Conservation (phyloP, 1,140 invertebrate genomes). For the Ceratosolen fusciceps region DNA sequence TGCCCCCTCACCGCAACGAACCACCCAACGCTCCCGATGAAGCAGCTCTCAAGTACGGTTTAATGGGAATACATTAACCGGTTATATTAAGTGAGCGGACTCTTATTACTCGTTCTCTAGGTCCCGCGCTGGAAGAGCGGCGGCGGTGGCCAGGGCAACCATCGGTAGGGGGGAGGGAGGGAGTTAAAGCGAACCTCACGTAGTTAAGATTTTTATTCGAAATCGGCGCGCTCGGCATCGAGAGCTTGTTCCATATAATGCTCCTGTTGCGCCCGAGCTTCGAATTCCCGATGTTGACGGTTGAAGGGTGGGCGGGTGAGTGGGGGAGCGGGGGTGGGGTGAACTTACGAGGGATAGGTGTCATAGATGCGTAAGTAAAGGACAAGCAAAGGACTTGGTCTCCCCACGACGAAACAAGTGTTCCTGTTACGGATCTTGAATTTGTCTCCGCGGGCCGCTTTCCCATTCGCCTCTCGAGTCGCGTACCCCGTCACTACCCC, state of each 20-base stretch:
- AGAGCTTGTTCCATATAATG: too few relatives aligned
- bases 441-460: slow-evolving; percentile 51
- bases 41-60: slow-evolving; percentile 19
- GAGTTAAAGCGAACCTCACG: neutral
- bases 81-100: slow-evolving; percentile 16
- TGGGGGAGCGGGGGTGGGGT: too few relatives aligned
- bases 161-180: too few relatives aligned
- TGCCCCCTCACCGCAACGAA: neutral
- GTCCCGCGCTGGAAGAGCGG: too few relatives aligned
- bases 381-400: slow-evolving; percentile 13
- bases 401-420: slow-evolving; percentile 18
- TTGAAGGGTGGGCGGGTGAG: too few relatives aligned
- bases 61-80: slow-evolving; percentile 17
- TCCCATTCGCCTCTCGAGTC: slow-evolving; percentile 32
- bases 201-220: too few relatives aligned
- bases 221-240: too few relatives aligned
- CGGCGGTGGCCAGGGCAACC: too few relatives aligned
- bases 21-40: neutral
- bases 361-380: neutral
- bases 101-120: neutral
- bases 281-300: too few relatives aligned
- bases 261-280: neutral
- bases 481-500: neutral
- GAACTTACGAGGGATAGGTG: too few relatives aligned
- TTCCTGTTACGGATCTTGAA: slow-evolving; percentile 35